Conservation (phyloP, 1,140 invertebrate genomes). For the Dolichoris vasculosae region DNA sequence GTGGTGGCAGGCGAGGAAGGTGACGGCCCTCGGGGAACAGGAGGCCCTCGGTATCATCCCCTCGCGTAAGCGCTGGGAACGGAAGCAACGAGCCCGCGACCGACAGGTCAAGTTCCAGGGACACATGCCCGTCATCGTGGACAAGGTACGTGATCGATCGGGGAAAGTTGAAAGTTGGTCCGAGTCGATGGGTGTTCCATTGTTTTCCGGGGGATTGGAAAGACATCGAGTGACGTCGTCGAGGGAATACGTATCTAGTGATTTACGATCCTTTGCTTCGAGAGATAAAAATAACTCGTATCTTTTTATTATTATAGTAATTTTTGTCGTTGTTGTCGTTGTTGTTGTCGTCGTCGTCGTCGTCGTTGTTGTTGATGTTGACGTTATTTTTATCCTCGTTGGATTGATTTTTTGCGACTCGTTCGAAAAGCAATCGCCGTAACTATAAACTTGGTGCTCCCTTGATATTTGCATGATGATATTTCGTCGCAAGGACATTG, state of each 20-base stretch:
- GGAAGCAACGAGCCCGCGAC: constrained; percentile 96
- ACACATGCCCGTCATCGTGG: constrained; percentile 80
- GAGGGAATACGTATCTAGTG: background rate
- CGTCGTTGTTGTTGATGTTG: no score
- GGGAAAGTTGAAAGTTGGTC: background rate
- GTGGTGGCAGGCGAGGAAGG: constrained; percentile 97
- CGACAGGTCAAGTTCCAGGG: constrained; percentile 98
- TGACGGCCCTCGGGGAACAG: constrained; percentile 76
- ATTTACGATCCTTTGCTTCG: background rate
- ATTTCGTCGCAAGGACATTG: background rate
- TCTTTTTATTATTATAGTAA: no score
- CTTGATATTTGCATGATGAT: background rate
- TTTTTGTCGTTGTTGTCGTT: no score
- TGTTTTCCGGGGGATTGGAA: no score
- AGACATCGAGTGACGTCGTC: no score
- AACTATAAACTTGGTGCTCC: background rate
- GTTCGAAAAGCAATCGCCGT: background rate
- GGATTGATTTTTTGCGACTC: background rate
- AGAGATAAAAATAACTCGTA: background rate
- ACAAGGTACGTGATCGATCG: constrained; percentile 65
- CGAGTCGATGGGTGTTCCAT: no score
- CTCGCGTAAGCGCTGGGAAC: constrained; percentile 92
- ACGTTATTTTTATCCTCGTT: background rate
- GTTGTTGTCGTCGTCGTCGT: no score
- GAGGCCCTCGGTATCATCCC: constrained; percentile 89